A percentile compares a stretch with the other conserved stretches of the same genome.
phyloP scores from a whole-genome alignment of 1,140 invertebrate species.

The Oryzaephilus surinamensis region DNA sequence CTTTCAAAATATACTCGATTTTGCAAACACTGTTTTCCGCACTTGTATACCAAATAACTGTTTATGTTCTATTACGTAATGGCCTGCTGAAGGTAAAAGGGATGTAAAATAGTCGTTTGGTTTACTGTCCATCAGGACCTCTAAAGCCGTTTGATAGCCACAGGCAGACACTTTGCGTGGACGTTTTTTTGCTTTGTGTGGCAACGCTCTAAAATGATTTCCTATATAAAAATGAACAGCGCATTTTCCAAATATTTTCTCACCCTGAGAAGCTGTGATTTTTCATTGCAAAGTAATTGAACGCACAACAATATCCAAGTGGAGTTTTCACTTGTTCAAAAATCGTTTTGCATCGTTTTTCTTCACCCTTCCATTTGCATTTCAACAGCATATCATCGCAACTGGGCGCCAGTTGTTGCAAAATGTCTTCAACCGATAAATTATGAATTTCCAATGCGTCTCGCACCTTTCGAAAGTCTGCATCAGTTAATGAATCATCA shows the following conservation, averaged over 20 bases:
- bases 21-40: too few relatives aligned
- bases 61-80: too few relatives aligned
- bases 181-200: constrained; percentile 9
- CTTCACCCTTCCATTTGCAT: constrained; percentile 54
- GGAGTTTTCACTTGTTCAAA: constrained; percentile 45
- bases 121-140: constrained; percentile 40
- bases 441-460: constrained; percentile 35
- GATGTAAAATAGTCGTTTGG: constrained; percentile 29
- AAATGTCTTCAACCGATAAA: constrained; percentile 28
- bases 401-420: constrained; percentile 36
- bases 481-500: too few relatives aligned
- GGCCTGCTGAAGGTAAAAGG: too few relatives aligned
- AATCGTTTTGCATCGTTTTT: constrained; percentile 44
- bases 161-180: constrained; percentile 41
- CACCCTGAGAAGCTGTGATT: constrained; percentile 32
- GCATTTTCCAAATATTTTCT: constrained; percentile 3
- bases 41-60: too few relatives aligned
- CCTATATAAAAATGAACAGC: too few relatives aligned
- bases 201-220: constrained; percentile 8
- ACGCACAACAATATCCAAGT: constrained; percentile 50
- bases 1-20: too few relatives aligned
- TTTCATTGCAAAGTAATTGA: constrained; percentile 46
- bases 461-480: too few relatives aligned
- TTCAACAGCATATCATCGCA: constrained; percentile 44
- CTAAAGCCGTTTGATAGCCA: constrained; percentile 51